Base-by-base conservation (phyloP, 35 echinoderm and acorn worm species). In the Apostichopus japonicus region DNA sequence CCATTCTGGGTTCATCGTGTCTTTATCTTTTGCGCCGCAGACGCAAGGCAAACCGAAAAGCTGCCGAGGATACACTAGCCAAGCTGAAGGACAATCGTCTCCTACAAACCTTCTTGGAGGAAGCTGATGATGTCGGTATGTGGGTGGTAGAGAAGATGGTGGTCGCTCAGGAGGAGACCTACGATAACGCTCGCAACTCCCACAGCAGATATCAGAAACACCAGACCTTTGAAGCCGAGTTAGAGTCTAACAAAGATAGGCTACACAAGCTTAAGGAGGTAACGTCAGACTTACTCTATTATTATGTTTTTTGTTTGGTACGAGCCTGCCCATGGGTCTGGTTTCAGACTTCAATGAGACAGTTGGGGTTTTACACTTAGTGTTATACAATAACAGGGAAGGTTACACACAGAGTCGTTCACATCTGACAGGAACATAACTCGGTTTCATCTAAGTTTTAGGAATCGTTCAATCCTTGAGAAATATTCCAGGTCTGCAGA, bases 191-290 rank as follows among this genome's bases (percentile, higher is more conserved):
- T 33, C 86, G 95, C 5, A 99, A 86, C 58, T 90, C 95, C n/a
- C 97, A 96, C 76, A 93, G 93, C 93, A 96, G 96, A 88, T 96
- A 92, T 79, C 97, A 99, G 97, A 98, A 98, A 65, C 94, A 96
- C 92, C 90, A 91, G 72, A 92, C 95, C 86, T 96, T 99, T 88
- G 90, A 94, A 78, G 92, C 93, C n/a, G 95, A 99, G 80, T 80
- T 99, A 72, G 86, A 75, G 10, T 93, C 93, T 76, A 99, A 99
- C 86, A 99, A 94, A 80, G 97, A 99, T 55, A 78, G 97, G 6
- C 91, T 99, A 9, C 90, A 96, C n/a, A 99, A 96, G 90, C 92
- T 99, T 8, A 99, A 90, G 89, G 97, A 99, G 92, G 95, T 99
- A 90, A 53, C 54, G 6, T 5, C 54, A 19, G 9, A 10, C 63